phyloP scores from a whole-genome alignment of 2,113 vertebrate species.

The Pedionomus torquatus region DNA sequence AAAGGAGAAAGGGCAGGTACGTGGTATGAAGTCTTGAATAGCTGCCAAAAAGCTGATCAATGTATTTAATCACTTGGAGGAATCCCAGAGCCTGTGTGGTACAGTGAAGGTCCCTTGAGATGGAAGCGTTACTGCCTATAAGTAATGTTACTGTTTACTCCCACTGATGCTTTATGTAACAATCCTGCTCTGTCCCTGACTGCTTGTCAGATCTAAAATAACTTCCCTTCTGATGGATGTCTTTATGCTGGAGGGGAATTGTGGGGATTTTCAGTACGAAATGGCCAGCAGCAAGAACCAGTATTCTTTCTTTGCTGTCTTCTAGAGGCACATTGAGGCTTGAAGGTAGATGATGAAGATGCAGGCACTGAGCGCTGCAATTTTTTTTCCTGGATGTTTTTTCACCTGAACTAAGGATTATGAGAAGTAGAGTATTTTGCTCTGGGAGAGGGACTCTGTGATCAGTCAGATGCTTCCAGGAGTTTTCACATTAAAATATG shows the following conservation, averaged over 20 bases:
- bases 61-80: background rate
- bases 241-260: background rate
- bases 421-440: background rate
- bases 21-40: background rate
- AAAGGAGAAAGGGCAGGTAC: background rate
- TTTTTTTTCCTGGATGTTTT: background rate
- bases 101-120: background rate
- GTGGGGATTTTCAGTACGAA: background rate
- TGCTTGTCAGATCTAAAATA: constrained; percentile 40
- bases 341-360: background rate
- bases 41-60: background rate
- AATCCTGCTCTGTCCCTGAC: constrained; percentile 2
- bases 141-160: constrained; percentile 34
- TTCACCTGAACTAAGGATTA: background rate
- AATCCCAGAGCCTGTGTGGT: background rate
- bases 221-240: constrained; percentile 6
- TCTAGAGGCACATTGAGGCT: background rate
- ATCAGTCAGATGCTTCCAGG: background rate
- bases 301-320: background rate
- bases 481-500: background rate
- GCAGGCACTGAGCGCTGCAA: background rate
- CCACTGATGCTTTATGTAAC: constrained; percentile 54
- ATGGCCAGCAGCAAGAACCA: background rate
- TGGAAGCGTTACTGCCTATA: background rate
- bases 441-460: background rate